Conservation (phyloP, 2,113 vertebrate species). For the Phocoena sinus region DNA sequence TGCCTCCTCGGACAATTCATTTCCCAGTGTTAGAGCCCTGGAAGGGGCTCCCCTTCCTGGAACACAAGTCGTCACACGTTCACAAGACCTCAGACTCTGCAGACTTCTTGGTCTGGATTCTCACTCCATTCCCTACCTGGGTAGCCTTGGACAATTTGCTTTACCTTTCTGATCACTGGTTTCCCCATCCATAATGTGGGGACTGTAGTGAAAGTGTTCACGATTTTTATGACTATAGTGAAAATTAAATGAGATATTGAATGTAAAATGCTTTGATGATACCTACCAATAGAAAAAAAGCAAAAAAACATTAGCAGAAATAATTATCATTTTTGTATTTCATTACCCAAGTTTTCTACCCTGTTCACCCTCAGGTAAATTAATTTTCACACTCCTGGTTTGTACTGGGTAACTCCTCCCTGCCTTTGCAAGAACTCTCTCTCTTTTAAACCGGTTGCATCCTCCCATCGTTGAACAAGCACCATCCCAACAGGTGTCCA, state of each 20-base stretch:
- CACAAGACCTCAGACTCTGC: not conserved
- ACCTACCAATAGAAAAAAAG: not conserved
- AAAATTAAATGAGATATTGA: not conserved
- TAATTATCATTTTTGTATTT: not conserved
- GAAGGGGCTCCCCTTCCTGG: no score
- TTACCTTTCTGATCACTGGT: not conserved
- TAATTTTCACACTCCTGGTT: not conserved
- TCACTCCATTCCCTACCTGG: not conserved
- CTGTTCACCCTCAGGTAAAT: not conserved
- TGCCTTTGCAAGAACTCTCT: not conserved
- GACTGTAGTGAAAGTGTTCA: not conserved
- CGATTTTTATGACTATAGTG: not conserved
- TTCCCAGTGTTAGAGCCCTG: not conserved
- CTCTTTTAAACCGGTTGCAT: not conserved
- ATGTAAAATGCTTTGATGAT: not conserved
- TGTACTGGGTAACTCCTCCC: not conserved
- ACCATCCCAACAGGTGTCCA: not conserved
- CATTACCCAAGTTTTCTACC: not conserved
- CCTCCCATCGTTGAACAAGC: not conserved
- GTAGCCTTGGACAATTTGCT: not conserved
- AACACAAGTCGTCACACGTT: not conserved
- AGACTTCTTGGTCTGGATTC: not conserved
- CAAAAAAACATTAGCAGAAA: not conserved
- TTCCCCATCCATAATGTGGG: not conserved
- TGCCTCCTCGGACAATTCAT: not conserved